Evolutionary conservation across 2,113 vertebrate species (phyloP).

Genomic region (Petrocephalus zakoni): DNA sequence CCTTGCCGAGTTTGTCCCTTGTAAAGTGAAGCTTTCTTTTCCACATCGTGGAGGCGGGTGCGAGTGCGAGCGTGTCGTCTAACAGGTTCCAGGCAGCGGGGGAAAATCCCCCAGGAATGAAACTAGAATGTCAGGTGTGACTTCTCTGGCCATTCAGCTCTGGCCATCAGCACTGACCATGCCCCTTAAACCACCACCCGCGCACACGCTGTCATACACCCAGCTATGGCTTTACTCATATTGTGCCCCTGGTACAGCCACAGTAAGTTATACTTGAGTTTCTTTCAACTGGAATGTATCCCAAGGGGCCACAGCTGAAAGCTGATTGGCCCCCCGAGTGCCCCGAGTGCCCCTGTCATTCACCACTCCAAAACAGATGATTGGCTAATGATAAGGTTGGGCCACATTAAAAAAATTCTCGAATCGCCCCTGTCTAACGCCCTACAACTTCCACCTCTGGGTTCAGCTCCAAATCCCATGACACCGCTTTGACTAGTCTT

Average conservation of each 20-base stretch:
- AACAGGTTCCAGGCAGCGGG: neutral
- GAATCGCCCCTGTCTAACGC: neutral
- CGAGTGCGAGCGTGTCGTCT: neutral
- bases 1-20: neutral
- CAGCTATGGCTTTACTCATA: neutral
- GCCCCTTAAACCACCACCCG: neutral
- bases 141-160: neutral
- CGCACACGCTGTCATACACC: neutral
- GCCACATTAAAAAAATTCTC: neutral
- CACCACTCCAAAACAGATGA: neutral
- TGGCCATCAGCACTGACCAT: neutral
- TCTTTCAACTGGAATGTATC: neutral
- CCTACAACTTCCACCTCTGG: too few relatives aligned
- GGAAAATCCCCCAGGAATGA: neutral
- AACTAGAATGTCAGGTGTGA: conserved; percentile 9
- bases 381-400: neutral
- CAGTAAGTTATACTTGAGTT: neutral
- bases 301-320: neutral
- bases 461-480: neutral
- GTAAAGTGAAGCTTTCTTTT: neutral
- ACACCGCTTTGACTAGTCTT: neutral
- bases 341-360: neutral
- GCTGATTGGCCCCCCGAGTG: neutral
- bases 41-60: neutral
- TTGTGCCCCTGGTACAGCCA: neutral